phyloP scores from a whole-genome alignment of 2,797 vertebrate species.

The Anolis apletophallus region DNA sequence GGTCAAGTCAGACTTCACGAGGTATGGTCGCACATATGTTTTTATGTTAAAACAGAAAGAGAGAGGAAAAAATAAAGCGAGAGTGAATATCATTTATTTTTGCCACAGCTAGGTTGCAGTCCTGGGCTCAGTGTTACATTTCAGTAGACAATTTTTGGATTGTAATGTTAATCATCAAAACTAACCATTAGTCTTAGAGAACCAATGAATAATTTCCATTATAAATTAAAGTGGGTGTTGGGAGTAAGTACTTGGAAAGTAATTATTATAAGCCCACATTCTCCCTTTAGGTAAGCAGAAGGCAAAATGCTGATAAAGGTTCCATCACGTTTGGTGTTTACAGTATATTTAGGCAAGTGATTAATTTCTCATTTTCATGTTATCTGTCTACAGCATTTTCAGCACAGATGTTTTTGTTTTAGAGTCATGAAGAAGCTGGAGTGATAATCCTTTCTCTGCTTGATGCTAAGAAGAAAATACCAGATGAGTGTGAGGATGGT shows the following conservation, averaged over 20 bases:
- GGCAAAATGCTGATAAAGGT: constrained; percentile 40
- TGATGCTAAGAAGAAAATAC: constrained; percentile 38
- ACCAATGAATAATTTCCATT: constrained; percentile 9
- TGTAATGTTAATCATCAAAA: not conserved
- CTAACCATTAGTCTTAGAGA: not conserved
- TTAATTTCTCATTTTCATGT: constrained; percentile 51
- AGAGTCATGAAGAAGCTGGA: constrained; percentile 32
- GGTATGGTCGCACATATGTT: too few species aligned
- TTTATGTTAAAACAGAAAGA: too few species aligned
- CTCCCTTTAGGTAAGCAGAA: constrained; percentile 32
- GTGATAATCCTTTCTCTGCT: constrained; percentile 41
- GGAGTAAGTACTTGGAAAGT: constrained; percentile 11
- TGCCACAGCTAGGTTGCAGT: not conserved
- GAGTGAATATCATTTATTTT: constrained; percentile 1
- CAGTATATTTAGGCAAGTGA: constrained; percentile 45
- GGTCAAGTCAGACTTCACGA: too few species aligned
- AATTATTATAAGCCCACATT: constrained; percentile 1
- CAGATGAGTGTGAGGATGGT: constrained; percentile 30
- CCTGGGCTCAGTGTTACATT: not conserved
- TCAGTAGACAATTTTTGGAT: not conserved
- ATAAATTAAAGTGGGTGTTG: not conserved
- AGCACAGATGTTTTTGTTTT: constrained; percentile 47
- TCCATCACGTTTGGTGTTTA: constrained; percentile 41
- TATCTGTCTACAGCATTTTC: constrained; percentile 43
- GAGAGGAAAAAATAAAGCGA: not conserved